Conservation (phyloP, 2,888 invertebrate genomes). For the Folsomia manolachei region DNA sequence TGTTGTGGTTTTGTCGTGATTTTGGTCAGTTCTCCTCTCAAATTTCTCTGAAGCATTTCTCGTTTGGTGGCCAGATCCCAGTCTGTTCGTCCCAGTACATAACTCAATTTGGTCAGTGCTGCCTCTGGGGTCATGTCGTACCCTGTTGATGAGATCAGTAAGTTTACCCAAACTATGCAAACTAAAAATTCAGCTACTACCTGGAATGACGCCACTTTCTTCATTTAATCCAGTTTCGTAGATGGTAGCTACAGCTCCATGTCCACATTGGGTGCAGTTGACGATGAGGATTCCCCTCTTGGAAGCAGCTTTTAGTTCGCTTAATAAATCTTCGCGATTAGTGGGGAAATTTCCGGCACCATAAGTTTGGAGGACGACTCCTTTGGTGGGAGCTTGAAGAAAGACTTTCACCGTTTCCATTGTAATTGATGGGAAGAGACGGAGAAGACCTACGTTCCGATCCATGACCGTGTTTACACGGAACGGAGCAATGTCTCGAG, state of each 20-base stretch:
- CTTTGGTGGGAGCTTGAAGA: slow-evolving; percentile 69
- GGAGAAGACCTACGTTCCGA: slow-evolving; percentile 77
- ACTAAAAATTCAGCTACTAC: slow-evolving; percentile 36
- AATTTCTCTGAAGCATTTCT: slow-evolving; percentile 72
- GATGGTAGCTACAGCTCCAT: slow-evolving; percentile 68
- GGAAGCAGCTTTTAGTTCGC: slow-evolving; percentile 68
- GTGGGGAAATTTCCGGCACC: slow-evolving; percentile 91
- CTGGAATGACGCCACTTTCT: slow-evolving; percentile 57
- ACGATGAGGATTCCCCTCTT: slow-evolving; percentile 78
- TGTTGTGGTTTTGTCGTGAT: slow-evolving; percentile 35
- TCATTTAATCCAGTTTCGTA: slow-evolving; percentile 72
- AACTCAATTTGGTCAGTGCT: slow-evolving; percentile 84
- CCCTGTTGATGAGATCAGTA: slow-evolving; percentile 58
- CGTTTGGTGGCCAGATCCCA: slow-evolving; percentile 66
- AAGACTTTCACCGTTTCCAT: slow-evolving; percentile 63
- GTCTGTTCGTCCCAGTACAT: slow-evolving; percentile 76
- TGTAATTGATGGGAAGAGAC: slow-evolving; percentile 89
- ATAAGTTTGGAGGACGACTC: slow-evolving; percentile 86
- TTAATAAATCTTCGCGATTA: slow-evolving; percentile 73
- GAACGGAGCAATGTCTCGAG: slow-evolving; percentile 65
- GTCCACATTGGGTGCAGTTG: slow-evolving; percentile 86
- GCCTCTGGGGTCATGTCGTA: slow-evolving; percentile 92
- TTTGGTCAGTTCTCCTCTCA: slow-evolving; percentile 76
- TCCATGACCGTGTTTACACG: slow-evolving; percentile 70
- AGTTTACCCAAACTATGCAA: slow-evolving; percentile 36